These are phyloP conservation scores for Falcaria lacertinaria DNA, from an alignment of 2,888 invertebrate species.

Conservation along the genomic window DNA sequence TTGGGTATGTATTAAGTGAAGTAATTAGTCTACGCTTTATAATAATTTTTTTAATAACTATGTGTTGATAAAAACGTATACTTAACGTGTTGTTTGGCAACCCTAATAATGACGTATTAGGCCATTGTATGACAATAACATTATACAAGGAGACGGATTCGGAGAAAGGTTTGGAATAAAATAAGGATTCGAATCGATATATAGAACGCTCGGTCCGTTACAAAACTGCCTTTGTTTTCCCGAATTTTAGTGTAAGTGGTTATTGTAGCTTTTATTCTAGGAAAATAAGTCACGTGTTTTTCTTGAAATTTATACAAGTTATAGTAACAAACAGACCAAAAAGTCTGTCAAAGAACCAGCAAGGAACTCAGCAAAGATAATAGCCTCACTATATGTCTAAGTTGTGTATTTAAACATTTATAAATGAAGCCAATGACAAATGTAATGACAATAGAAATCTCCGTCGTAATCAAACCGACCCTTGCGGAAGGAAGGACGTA, in stretches of 20 bases:
- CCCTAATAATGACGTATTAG: background rate
- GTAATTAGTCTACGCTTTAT: too few relatives aligned
- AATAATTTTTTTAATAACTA: too few relatives aligned
- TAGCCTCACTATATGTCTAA: too few relatives aligned
- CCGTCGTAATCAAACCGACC: conserved; percentile 1
- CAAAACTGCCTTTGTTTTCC: background rate
- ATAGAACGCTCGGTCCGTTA: background rate
- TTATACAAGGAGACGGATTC: conserved; percentile 1
- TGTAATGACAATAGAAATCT: conserved; percentile 18
- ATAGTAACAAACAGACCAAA: background rate
- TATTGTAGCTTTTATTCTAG: background rate
- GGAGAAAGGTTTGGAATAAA: background rate
- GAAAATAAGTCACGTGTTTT: background rate
- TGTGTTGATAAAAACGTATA: too few relatives aligned
- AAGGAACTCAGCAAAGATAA: too few relatives aligned
- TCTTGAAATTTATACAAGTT: background rate
- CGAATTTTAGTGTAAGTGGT: background rate
- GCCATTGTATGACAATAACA: conserved; percentile 4
- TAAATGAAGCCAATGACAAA: conserved; percentile 16
- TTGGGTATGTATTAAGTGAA: too few relatives aligned
- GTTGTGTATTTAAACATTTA: background rate
- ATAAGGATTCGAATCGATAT: background rate
- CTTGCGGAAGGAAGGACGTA: conserved; percentile 29
- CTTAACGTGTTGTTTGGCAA: background rate
- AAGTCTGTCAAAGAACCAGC: background rate